Percentiles rank a stretch among this genome's conserved stretches.
phyloP scores from a whole-genome alignment of 2,888 invertebrate species.

The Lathronympha strigana region DNA sequence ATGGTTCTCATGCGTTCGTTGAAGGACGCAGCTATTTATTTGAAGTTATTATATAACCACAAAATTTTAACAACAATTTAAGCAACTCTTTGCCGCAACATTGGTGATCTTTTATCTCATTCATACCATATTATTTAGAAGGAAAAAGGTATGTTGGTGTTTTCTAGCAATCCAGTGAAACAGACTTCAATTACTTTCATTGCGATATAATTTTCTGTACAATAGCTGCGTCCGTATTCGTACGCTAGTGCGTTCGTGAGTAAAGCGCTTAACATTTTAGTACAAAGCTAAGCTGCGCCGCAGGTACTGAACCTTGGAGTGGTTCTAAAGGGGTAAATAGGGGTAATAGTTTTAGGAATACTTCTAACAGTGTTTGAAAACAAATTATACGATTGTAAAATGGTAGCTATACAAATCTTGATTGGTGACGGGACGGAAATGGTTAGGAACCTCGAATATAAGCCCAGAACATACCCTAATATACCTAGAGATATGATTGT shows the following conservation, averaged over 20 bases:
- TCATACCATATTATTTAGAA: no score
- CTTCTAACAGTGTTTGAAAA: not conserved
- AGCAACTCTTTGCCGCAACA: no score
- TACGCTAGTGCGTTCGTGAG: not conserved
- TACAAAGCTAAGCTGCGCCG: not conserved
- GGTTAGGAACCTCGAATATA: not conserved
- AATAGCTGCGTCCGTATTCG: not conserved
- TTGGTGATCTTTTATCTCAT: no score
- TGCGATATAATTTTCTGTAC: no score
- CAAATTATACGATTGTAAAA: not conserved
- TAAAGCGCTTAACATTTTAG: constrained; percentile 8
- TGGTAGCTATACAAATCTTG: not conserved
- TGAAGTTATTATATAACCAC: no score
- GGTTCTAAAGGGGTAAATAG: not conserved
- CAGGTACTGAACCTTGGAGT: not conserved
- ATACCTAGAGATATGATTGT: not conserved
- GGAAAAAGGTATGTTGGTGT: no score
- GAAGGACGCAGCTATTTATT: no score
- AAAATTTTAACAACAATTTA: no score
- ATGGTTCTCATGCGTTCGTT: no score
- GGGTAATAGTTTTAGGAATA: not conserved
- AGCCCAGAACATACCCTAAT: not conserved
- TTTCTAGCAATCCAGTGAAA: no score
- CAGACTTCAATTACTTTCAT: no score
- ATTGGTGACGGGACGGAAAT: not conserved